Evolutionary conservation across 1,140 invertebrate species (phyloP), one percentile per base, ranked within the genome.

Genomic region (Brachystomella parvula): DNA sequence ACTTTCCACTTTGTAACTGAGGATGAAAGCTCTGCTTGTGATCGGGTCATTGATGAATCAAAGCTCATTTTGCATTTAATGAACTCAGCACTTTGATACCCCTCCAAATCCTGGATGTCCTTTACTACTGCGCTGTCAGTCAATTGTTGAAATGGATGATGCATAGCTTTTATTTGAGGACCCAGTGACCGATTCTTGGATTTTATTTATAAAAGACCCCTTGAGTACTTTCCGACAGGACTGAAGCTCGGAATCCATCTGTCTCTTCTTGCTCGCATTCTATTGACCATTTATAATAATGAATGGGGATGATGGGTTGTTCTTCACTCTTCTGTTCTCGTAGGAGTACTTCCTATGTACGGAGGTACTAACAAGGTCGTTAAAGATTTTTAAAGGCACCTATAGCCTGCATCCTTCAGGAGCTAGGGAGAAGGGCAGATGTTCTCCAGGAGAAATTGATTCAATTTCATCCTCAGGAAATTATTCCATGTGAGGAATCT

Each of bases 321-420:
- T 53, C 49, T 53, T 24, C 49, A 15, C 24, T 15, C 24, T 24
- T 24, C 24, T 24, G 24, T 53, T 53, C n/a, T 44, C 39, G n/a
- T n/a, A n/a, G n/a, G n/a, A 44, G 39, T 12, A 12, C 39, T 44
- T 44, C 39, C 9, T 44, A n/a, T n/a, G n/a, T n/a, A n/a, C n/a
- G n/a, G 39, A 44, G 39, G 39, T 44, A 9, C 49, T 53, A 53
- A 53, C 49, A 53, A 53, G 49, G 49, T 53, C 49, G 49, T 53
- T 53, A 53, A 44, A 44, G 39, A n/a, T 44, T 44, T 12, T 44
- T 9, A 44, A n/a, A 44, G 39, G 39, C n/a, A 44, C 39, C 9
- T 44, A 44, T 44, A 44, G 39, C 9, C 39, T 9, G 9, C 9
- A n/a, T 39, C 6, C 35, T 19, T 6, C 6, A 39, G 35, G 6